Conservation (phyloP, 2,888 invertebrate genomes). For the Sarcophaga rosellei region DNA sequence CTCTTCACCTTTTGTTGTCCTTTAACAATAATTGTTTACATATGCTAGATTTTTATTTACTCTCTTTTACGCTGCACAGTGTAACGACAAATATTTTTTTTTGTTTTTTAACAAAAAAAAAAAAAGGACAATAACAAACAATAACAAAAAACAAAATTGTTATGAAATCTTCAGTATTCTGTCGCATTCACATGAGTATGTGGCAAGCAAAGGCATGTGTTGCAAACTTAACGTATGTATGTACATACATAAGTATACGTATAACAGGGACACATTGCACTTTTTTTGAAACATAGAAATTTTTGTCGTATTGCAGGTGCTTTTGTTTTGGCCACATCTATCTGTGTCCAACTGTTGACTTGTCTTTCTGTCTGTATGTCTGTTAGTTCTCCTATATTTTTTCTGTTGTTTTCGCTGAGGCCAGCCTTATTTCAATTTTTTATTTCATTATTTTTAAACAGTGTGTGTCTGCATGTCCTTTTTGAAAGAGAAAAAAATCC, state of each 20-base stretch:
- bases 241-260: neutral
- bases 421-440: slow-evolving; percentile 46
- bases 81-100: slow-evolving; percentile 20
- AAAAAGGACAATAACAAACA: slow-evolving; percentile 22
- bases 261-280: slow-evolving; percentile 6
- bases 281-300: slow-evolving; percentile 68
- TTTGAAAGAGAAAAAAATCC: slow-evolving; percentile 26
- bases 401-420: slow-evolving; percentile 55
- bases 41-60: slow-evolving; percentile 53
- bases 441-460: slow-evolving; percentile 3
- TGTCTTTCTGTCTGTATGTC: slow-evolving; percentile 63
- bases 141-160: slow-evolving; percentile 5
- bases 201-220: slow-evolving; percentile 18
- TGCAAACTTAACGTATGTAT: neutral
- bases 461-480: slow-evolving; percentile 36
- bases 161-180: slow-evolving; percentile 68
- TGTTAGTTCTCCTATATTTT: slow-evolving; percentile 36
- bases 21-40: slow-evolving; percentile 51
- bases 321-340: slow-evolving; percentile 69
- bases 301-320: slow-evolving; percentile 78
- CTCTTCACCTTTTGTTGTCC: slow-evolving; percentile 30
- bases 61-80: slow-evolving; percentile 15
- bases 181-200: slow-evolving; percentile 70
- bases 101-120: slow-evolving; percentile 1
- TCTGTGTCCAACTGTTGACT: slow-evolving; percentile 61